Base-by-base conservation (phyloP, 2,888 invertebrate genomes). In the Andrena haemorrhoa region DNA sequence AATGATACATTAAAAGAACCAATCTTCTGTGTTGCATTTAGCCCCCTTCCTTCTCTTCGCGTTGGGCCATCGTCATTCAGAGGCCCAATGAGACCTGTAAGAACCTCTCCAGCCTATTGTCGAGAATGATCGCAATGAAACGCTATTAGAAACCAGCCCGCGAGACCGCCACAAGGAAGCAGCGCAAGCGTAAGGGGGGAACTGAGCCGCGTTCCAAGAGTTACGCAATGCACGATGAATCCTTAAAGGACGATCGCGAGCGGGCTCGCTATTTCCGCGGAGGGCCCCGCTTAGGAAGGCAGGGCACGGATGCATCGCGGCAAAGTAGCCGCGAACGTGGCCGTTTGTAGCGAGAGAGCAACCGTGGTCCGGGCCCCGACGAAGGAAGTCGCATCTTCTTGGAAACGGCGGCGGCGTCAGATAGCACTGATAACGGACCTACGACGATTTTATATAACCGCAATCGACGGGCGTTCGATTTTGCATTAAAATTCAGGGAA, bases 1-100 rank as follows among this genome's bases (percentile, higher is more conserved):
- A 93, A 93, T 90, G 92, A 93, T 93, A 91, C 89, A 92, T 91
- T 83, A 88, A 88, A 87, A 53, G 68, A 82, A 82, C 49, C 29
- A 53, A 47, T 60, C 35, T 31, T 33, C 29, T 71, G 63, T 66
- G 31, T 29, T 23, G 47, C 6, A 5, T 8, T 16, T 64, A 47
- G 31, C 4, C 12, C 41, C 41, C 41, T 2, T 3, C 12, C 4
- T 12, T 41, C 41, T 41, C 29, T 31, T 31, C 41, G 1, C 41
- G 41, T 1, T 4, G 41, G 41, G 41, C 41, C 41, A 41, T 1
- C 41, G 3, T 12, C 41, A 0, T 41, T 41, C 4, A 16, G 16
- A 12, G 41, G 16, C 16, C 41, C 4, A 3, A 1, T 12, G 16
- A 16, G 41, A 16, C 12, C 16, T 1, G 41, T 1, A 41, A 41